phyloP scores from a whole-genome alignment of 2,797 vertebrate genomes.

The Gallinago solitaria region DNA sequence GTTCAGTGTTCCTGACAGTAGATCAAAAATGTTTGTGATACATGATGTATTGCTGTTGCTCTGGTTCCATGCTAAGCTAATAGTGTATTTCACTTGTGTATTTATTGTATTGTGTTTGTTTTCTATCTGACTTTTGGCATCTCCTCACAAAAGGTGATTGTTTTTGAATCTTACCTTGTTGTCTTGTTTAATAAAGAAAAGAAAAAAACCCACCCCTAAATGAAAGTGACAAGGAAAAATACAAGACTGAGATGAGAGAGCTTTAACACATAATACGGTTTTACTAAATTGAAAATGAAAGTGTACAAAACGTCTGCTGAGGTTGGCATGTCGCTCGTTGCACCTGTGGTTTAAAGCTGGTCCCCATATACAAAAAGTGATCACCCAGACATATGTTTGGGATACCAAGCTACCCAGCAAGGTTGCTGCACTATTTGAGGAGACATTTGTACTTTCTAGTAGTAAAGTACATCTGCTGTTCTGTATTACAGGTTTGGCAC shows the following conservation, averaged over 20 bases:
- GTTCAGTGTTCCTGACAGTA: not conserved
- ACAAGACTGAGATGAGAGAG: not conserved
- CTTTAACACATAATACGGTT: rapidly evolving
- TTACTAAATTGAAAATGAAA: not conserved
- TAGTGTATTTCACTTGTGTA: not conserved
- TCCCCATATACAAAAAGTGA: not conserved
- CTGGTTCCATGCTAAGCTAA: not conserved
- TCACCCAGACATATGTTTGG: not conserved
- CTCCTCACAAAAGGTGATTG: not conserved
- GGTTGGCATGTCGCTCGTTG: not conserved
- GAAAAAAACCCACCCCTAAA: not conserved
- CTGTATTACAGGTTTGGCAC: not conserved
- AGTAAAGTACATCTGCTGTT: not conserved
- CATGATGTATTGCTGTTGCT: not conserved
- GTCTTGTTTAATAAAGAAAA: not conserved
- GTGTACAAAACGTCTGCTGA: not conserved
- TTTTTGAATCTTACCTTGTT: not conserved
- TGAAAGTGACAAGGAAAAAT: not conserved
- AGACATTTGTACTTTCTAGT: not conserved
- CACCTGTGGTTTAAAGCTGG: not conserved
- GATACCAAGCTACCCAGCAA: not conserved
- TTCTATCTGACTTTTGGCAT: not conserved
- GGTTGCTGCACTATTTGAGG: not conserved
- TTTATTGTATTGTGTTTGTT: not conserved
- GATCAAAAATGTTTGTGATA: not conserved